Conservation (phyloP, 1,140 invertebrate genomes). For the Sogatella furcifera region DNA sequence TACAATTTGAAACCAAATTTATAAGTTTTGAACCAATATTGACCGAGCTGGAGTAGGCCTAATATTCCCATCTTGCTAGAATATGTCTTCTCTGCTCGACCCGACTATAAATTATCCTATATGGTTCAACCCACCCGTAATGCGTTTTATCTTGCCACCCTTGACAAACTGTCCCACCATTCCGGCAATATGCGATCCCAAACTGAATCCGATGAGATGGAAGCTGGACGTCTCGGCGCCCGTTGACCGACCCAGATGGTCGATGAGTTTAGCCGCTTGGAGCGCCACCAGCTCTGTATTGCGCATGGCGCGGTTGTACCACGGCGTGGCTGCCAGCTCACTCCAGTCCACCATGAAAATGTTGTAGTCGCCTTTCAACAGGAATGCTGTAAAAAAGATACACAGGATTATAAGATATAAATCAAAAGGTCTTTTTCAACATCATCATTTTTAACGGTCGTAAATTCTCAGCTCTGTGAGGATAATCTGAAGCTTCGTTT, state of each 20-base stretch:
- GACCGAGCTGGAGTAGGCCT: no score
- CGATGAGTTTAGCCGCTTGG: conserved; percentile 20
- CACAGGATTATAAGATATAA: no score
- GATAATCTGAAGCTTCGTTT: no score
- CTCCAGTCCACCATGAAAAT: conserved; percentile 55
- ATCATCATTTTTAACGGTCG: no score
- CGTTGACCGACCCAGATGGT: conserved; percentile 16
- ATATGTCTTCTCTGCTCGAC: no score
- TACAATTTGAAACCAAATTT: no score
- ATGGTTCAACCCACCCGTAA: conserved; percentile 33
- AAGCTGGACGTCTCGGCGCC: conserved; percentile 17
- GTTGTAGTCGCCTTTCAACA: conserved; percentile 42
- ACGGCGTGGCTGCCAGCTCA: conserved; percentile 33
- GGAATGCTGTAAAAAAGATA: conserved; percentile 34
- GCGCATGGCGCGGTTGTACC: conserved; percentile 23
- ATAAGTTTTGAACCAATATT: no score
- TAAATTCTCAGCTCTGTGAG: no score
- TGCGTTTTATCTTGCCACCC: conserved; percentile 29
- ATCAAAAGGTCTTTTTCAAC: background rate
- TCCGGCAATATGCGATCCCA: conserved; percentile 29
- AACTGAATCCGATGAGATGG: conserved; percentile 28
- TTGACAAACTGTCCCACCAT: conserved; percentile 29
- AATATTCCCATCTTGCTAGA: no score
- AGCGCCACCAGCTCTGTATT: conserved; percentile 22
- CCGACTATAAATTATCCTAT: no score